Evolutionary conservation across 2,888 invertebrate species (phyloP).

Genomic region (Harpagoxenus sublaevis): DNA sequence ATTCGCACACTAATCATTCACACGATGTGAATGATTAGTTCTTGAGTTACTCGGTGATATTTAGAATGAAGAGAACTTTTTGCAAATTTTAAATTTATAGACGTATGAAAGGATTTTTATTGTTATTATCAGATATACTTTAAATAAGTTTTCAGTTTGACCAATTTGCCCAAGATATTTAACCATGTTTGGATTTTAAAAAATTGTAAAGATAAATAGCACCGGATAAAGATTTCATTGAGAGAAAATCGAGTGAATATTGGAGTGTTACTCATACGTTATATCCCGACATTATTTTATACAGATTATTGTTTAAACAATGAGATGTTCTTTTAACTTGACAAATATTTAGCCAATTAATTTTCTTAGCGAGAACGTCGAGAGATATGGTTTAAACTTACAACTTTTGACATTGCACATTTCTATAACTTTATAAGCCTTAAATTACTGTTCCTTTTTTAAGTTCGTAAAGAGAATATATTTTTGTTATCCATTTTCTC

Average conservation of each 20-base stretch:
- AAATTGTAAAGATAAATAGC: not conserved
- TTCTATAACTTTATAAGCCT: not conserved
- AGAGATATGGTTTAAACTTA: not conserved
- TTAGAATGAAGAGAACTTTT: not conserved
- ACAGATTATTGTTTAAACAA: not conserved
- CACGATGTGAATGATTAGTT: not conserved
- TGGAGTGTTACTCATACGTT: not conserved
- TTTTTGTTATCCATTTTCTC: not conserved
- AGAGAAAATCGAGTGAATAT: not conserved
- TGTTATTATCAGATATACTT: not conserved
- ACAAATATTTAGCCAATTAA: not conserved
- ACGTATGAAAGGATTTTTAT: not conserved
- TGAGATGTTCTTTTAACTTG: not conserved
- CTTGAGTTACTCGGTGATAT: no score
- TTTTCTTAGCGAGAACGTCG: not conserved
- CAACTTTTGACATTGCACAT: not conserved
- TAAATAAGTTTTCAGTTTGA: not conserved
- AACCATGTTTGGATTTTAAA: not conserved
- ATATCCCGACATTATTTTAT: not conserved
- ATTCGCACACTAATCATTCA: not conserved
- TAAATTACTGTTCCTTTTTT: not conserved
- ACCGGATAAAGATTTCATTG: not conserved
- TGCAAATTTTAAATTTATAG: not conserved
- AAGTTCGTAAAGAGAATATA: not conserved
- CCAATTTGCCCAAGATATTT: not conserved